Conservation (phyloP, 2,113 vertebrate species). For the Atlantisia rogersi region DNA sequence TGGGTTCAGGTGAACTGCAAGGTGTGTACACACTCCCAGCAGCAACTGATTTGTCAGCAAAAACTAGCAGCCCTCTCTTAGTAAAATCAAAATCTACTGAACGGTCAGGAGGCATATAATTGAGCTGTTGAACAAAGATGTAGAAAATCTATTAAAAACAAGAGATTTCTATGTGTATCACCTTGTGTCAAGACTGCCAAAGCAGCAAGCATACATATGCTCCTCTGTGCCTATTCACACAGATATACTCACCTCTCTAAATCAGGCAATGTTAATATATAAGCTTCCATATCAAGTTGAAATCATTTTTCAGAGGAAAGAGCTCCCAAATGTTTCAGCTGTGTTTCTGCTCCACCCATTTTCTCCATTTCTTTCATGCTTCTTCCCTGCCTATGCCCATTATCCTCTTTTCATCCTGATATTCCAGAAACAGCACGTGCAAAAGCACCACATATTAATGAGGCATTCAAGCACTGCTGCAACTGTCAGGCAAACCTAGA, state of each 20-base stretch:
- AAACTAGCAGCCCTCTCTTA: constrained; percentile 88
- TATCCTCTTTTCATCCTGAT: neutral
- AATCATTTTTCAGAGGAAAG: neutral
- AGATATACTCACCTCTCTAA: neutral
- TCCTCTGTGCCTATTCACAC: neutral
- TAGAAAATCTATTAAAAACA: neutral
- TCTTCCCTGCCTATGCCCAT: neutral
- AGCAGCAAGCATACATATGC: neutral
- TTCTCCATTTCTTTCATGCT: neutral
- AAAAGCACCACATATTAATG: neutral
- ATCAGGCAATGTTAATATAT: neutral
- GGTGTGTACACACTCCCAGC: constrained; percentile 59
- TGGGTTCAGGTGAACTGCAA: constrained; percentile 25
- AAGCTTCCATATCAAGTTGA: neutral
- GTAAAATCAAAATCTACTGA: constrained; percentile 90
- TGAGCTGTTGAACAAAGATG: constrained; percentile 76
- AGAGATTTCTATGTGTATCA: neutral
- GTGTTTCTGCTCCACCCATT: neutral
- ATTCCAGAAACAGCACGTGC: neutral
- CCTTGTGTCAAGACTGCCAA: neutral
- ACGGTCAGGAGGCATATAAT: constrained; percentile 81
- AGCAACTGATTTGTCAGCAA: constrained; percentile 78
- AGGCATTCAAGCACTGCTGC: neutral
- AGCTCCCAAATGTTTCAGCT: neutral
- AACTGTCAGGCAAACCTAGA: neutral